These are phyloP conservation scores for Acleris cristana DNA, from an alignment of 2,888 invertebrate species.

Conservation along the genomic window DNA sequence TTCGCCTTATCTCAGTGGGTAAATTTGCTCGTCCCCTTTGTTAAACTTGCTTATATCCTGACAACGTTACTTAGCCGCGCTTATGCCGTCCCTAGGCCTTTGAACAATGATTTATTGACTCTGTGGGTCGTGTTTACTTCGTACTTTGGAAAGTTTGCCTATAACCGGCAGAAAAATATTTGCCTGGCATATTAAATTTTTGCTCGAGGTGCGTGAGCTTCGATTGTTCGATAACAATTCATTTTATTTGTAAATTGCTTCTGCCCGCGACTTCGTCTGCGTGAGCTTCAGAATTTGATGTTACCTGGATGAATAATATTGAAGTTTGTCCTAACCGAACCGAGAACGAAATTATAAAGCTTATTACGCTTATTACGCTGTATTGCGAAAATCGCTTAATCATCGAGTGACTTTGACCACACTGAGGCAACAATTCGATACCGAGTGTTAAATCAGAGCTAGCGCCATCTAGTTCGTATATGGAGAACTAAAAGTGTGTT, in stretches of 20 bases:
- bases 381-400: too few species aligned
- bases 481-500: too few species aligned
- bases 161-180: slow-evolving; percentile 49
- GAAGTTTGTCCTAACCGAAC: too few species aligned
- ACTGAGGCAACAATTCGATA: too few species aligned
- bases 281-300: too few species aligned
- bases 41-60: slow-evolving; percentile 63
- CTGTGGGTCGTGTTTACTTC: slow-evolving; percentile 62
- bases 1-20: slow-evolving; percentile 41
- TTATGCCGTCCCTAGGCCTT: slow-evolving; percentile 57
- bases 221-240: slow-evolving; percentile 23
- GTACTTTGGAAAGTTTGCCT: slow-evolving; percentile 53
- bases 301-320: too few species aligned
- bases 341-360: too few species aligned
- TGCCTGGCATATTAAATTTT: slow-evolving; percentile 49
- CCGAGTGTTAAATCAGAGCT: too few species aligned
- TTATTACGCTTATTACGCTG: too few species aligned
- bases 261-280: too few species aligned
- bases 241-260: neutral
- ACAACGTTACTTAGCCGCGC: slow-evolving; percentile 66
- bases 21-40: slow-evolving; percentile 49
- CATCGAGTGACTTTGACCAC: too few species aligned
- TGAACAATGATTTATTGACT: slow-evolving; percentile 73
- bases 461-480: too few species aligned
- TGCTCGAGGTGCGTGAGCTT: slow-evolving; percentile 17